Evolutionary conservation across 2,113 vertebrate species (phyloP).

Genomic region (Coptodon bakossiorum): DNA sequence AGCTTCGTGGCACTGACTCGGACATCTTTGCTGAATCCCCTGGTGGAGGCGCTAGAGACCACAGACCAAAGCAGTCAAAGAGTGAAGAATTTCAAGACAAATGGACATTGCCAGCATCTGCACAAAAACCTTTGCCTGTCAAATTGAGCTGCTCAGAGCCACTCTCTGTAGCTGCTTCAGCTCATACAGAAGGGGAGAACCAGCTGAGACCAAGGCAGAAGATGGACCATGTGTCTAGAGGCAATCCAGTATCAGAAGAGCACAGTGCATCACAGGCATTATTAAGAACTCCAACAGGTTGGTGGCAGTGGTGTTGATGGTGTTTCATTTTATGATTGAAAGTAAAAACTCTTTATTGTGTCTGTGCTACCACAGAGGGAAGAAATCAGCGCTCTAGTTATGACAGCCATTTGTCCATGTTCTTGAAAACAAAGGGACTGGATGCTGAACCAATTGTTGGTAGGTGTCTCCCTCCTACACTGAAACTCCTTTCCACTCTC

Average conservation of each 20-base stretch:
- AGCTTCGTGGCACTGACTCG: neutral
- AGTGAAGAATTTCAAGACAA: neutral
- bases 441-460: conserved; percentile 9
- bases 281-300: neutral
- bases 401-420: neutral
- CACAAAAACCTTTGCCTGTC: neutral
- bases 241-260: neutral
- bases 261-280: neutral
- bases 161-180: neutral
- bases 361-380: conserved; percentile 6
- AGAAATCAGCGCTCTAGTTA: neutral
- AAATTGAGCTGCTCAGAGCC: neutral
- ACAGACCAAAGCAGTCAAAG: neutral
- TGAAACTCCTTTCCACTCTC: neutral
- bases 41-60: neutral
- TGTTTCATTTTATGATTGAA: neutral
- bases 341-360: neutral
- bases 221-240: neutral
- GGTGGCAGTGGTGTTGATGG: neutral
- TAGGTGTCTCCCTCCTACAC: neutral
- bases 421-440: neutral
- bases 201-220: neutral
- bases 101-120: too few relatives aligned
- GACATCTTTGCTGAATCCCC: neutral
- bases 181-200: neutral